A percentile compares a stretch with the other conserved stretches of the same genome.
Evolutionary conservation across 2,888 invertebrate genomes (phyloP).

Genomic region (Temnothorax unifasciatus): DNA sequence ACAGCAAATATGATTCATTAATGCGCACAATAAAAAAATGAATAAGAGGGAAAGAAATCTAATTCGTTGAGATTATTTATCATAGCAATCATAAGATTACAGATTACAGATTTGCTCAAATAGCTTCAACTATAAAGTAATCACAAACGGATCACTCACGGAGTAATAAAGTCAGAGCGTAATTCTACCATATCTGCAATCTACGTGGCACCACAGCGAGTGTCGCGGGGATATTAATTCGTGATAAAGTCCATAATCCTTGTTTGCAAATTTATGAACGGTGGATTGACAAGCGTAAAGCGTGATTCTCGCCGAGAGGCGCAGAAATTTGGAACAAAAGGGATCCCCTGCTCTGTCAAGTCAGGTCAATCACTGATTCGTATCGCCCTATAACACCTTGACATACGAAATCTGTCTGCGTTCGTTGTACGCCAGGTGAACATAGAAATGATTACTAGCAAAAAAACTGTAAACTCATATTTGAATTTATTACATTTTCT

Average conservation of each 20-base stretch:
- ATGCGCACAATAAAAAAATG: neutral
- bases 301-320: constrained; percentile 8
- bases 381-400: neutral
- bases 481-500: neutral
- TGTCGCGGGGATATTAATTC: constrained; percentile 5
- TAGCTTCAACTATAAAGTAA: neutral
- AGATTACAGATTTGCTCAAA: neutral
- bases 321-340: constrained; percentile 20
- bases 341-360: constrained; percentile 9
- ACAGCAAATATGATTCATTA: neutral
- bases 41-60: neutral
- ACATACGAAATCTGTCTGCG: constrained; percentile 9
- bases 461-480: neutral
- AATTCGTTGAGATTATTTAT: neutral
- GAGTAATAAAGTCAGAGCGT: constrained; percentile 22
- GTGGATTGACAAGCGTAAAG: constrained; percentile 34
- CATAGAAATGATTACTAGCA: neutral
- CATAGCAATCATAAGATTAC: neutral
- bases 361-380: constrained; percentile 1
- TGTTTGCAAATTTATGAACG: constrained; percentile 43
- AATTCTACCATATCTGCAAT: constrained; percentile 3
- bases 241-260: constrained; percentile 38
- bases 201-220: neutral
- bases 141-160: constrained; percentile 3
- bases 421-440: neutral